Evolutionary conservation across 1,140 invertebrate species (phyloP), one percentile per base, ranked within the genome.

Genomic region (Scaptomyza graminum): DNA sequence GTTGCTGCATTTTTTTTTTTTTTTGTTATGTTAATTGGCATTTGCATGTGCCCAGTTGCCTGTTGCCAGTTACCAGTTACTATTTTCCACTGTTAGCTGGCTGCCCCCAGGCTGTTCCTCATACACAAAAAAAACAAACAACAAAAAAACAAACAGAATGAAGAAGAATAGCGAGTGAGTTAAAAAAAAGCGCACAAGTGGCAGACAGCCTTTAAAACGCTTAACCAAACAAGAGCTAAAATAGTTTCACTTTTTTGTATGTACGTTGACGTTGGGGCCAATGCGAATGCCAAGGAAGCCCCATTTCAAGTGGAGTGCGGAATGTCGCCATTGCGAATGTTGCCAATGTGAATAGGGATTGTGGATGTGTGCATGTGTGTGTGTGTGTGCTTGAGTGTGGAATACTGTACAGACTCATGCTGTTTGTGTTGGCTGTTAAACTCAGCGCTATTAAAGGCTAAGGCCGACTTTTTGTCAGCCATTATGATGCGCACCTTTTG

Each of bases 401-500:
- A 59, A 49, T 39, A 61, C 65, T 51, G 54, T 67, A 50, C 54
- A 47, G n/a, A 47, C 43, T 49, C 54, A 49, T 79, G 57, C 52
- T 82, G 77, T 78, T 87, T 85, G 82, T 85, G 82, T 85, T 85
- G 82, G 83, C 83, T 79, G 82, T 87, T 87, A 87, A 87, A 87
- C 82, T 87, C 82, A 66, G 64, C 76, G 72, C 82, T 88, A 87
- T 87, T 87, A 87, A 87, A 87, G 82, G 82, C 82, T 87, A 87
- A 87, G 82, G 82, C 82, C 82, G 82, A 87, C 83, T 87, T 87
- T 87, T 87, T 87, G 82, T 87, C 82, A 88, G 82, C 83, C 82
- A 87, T 87, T 87, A 87, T 87, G 83, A 79, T 87, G 82, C 61
- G 61, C 78, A 85, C 82, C 82, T 87, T 82, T 87, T 87, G 83